Conservation (phyloP, 2,797 vertebrate species). For the Vipera ursinii region DNA sequence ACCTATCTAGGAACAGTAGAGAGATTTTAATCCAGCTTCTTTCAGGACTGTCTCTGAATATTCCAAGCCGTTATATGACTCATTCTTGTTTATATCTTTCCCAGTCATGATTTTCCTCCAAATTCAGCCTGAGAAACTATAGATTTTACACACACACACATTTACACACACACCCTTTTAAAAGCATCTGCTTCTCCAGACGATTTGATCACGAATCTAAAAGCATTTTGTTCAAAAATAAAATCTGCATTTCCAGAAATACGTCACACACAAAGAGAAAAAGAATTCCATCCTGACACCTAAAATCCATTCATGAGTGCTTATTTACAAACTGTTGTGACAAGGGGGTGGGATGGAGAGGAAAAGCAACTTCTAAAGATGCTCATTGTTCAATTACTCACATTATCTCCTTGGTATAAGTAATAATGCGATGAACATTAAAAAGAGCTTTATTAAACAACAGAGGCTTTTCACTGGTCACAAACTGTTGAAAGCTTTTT, state of each 20-base stretch:
- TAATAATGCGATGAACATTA: accelerated
- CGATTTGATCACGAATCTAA: neutral
- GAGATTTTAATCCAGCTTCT: neutral
- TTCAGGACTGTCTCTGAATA: slow-evolving; percentile 10
- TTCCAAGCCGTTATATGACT: neutral
- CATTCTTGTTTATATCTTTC: neutral
- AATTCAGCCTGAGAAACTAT: neutral
- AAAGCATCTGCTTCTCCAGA: slow-evolving; percentile 6
- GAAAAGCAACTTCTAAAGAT: neutral
- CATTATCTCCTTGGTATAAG: neutral
- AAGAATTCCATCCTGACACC: slow-evolving; percentile 2
- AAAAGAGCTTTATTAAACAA: neutral
- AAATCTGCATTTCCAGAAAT: slow-evolving; percentile 22
- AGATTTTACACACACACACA: neutral
- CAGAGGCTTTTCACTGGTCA: accelerated
- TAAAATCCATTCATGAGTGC: slow-evolving; percentile 2
- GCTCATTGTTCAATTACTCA: slow-evolving; percentile 25
- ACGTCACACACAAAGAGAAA: neutral
- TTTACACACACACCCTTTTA: neutral
- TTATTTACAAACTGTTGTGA: neutral
- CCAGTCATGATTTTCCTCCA: neutral
- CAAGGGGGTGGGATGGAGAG: neutral
- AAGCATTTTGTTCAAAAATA: neutral
- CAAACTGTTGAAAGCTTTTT: neutral
- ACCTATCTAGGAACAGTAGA: neutral